Evolutionary conservation across 1,140 invertebrate species (phyloP).

Genomic region (Agraylea sexmaculata): DNA sequence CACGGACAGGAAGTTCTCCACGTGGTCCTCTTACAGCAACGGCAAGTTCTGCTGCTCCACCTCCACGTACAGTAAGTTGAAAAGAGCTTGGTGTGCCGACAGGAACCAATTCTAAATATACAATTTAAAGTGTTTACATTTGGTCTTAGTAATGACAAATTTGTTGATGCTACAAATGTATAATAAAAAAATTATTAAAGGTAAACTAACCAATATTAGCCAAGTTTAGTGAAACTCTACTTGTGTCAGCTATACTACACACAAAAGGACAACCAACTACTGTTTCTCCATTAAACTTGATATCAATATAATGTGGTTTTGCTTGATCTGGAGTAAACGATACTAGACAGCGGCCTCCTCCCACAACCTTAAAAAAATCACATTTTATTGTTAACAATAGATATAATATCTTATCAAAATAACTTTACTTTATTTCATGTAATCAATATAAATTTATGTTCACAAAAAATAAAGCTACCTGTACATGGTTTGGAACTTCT

Average conservation of each 20-base stretch:
- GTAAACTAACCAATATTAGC: conserved; percentile 41
- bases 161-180: background rate
- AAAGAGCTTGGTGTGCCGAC: conserved; percentile 79
- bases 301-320: conserved; percentile 90
- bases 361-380: conserved; percentile 48
- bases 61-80: conserved; percentile 78
- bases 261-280: conserved; percentile 87
- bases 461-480: conserved; percentile 41
- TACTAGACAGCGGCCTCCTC: conserved; percentile 85
- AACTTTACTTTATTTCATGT: background rate
- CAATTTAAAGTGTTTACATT: conserved; percentile 1
- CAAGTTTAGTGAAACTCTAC: conserved; percentile 65
- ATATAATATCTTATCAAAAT: conserved; percentile 4
- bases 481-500: conserved; percentile 94
- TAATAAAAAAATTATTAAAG: background rate
- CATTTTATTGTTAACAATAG: conserved; percentile 4
- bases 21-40: conserved; percentile 74
- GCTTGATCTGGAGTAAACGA: conserved; percentile 89
- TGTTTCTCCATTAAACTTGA: conserved; percentile 95
- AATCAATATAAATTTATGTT: background rate
- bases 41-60: conserved; percentile 73
- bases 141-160: too few relatives aligned
- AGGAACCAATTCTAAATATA: conserved; percentile 66
- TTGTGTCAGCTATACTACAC: conserved; percentile 62
- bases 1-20: conserved; percentile 71